phyloP scores from a whole-genome alignment of 2,797 vertebrate genomes.

The Hoplostethus mediterraneus region DNA sequence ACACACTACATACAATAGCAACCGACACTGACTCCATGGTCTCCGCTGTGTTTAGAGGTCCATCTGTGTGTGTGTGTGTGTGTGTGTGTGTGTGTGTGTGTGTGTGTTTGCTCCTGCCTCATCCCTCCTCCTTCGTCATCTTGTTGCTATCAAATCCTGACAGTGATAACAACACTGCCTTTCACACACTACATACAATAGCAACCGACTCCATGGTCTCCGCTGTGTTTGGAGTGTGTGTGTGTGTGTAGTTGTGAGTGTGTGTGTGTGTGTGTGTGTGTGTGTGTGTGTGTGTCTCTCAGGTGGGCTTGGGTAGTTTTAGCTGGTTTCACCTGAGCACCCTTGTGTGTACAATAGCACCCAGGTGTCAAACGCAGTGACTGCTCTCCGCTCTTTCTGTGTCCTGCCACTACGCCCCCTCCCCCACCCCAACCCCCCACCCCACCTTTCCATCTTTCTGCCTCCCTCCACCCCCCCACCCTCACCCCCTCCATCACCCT shows the following conservation, averaged over 20 bases:
- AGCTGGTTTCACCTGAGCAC: slow-evolving; percentile 64
- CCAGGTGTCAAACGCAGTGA: slow-evolving; percentile 51
- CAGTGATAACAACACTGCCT: slow-evolving; percentile 46
- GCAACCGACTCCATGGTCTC: slow-evolving; percentile 19
- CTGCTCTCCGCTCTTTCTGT: slow-evolving; percentile 22
- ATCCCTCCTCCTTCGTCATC: background rate
- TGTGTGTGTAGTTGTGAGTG: background rate
- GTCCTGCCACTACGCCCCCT: background rate
- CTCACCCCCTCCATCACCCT: slow-evolving; percentile 1
- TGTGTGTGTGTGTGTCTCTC: background rate
- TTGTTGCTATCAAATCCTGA: slow-evolving; percentile 48
- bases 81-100: background rate
- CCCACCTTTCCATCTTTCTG: slow-evolving; percentile 1
- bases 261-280: background rate
- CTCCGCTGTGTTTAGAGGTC: slow-evolving; percentile 14
- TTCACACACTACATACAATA: slow-evolving; percentile 52
- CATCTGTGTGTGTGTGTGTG: slow-evolving; percentile 9
- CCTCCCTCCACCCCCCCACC: slow-evolving; percentile 2
- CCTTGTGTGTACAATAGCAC: slow-evolving; percentile 37
- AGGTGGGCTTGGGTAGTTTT: slow-evolving; percentile 44
- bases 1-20: slow-evolving; percentile 39
- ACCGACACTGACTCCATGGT: slow-evolving; percentile 18
- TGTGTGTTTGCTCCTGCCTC: background rate
- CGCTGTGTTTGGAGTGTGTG: slow-evolving; percentile 20
- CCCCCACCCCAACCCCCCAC: background rate